Conservation (phyloP, 2,113 vertebrate genomes). For the Vimba vimba region DNA sequence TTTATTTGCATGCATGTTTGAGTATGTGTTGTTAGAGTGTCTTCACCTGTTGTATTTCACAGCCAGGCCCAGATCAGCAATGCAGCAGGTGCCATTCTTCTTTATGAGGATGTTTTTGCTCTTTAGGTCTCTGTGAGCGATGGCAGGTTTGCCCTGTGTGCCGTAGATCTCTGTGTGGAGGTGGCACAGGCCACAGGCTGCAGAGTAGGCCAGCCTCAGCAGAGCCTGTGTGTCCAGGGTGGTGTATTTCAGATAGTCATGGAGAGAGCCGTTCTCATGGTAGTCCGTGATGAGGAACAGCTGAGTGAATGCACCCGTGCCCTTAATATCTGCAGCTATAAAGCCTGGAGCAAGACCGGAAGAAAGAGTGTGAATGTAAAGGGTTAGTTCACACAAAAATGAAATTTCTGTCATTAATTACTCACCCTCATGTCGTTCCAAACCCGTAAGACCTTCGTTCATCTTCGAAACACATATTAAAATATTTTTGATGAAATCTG, state of each 20-base stretch:
- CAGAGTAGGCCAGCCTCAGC: constrained; percentile 89
- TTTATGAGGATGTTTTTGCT: constrained; percentile 98
- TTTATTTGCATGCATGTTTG: not conserved
- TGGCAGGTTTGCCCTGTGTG: constrained; percentile 96
- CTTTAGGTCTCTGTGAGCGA: constrained; percentile 96
- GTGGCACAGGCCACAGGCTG: constrained; percentile 94
- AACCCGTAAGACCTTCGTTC: no score
- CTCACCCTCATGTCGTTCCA: no score
- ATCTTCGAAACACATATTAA: no score
- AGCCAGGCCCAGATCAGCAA: constrained; percentile 96
- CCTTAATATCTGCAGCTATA: constrained; percentile 98
- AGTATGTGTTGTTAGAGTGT: not conserved
- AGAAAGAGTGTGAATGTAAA: not conserved
- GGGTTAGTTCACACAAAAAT: no score
- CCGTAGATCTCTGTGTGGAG: constrained; percentile 98
- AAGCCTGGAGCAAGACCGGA: constrained; percentile 80
- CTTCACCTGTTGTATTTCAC: constrained; percentile 96
- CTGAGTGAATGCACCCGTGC: constrained; percentile 94
- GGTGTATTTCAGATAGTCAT: constrained; percentile 91
- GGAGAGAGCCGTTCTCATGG: constrained; percentile 93
- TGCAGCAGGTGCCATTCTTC: constrained; percentile 96
- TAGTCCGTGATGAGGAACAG: constrained; percentile 98
- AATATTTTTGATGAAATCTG: no score
- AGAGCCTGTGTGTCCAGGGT: constrained; percentile 88
- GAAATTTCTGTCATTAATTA: no score